These are phyloP conservation scores for Takifugu ocellatus DNA, from an alignment of 2,797 vertebrate genomes.

Conservation along the genomic window DNA sequence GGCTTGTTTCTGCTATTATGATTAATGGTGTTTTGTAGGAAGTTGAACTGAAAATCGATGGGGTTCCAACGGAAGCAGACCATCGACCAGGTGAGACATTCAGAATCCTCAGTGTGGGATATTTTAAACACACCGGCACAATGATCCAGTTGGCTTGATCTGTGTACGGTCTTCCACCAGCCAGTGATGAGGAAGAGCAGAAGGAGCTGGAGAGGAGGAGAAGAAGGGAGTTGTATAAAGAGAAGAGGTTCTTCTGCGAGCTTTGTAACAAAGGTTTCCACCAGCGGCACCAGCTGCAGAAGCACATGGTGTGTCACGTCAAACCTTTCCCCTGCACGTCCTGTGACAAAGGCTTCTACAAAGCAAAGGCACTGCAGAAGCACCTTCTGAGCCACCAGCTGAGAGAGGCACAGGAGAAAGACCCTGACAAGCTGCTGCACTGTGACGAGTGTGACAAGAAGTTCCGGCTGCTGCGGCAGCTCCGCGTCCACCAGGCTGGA, in stretches of 20 bases:
- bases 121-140: not conserved
- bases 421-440: constrained; percentile 52
- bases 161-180: constrained; percentile 8
- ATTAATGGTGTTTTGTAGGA: constrained; percentile 11
- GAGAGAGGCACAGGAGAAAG: constrained; percentile 40
- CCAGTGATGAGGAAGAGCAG: constrained; percentile 32
- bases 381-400: constrained; percentile 53
- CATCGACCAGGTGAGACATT: constrained; percentile 16
- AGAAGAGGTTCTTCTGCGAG: constrained; percentile 67
- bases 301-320: constrained; percentile 48
- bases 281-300: constrained; percentile 61
- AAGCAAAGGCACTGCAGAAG: constrained; percentile 39
- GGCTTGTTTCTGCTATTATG: not conserved
- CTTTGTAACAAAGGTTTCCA: constrained; percentile 63
- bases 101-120: not conserved
- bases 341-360: constrained; percentile 67
- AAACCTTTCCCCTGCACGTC: constrained; percentile 61
- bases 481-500: constrained; percentile 40
- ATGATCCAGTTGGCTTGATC: too few relatives aligned
- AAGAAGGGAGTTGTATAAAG: constrained; percentile 59
- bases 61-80: not conserved
- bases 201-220: constrained; percentile 49
- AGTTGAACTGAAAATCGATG: constrained; percentile 3
- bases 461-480: constrained; percentile 51
- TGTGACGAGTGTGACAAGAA: constrained; percentile 55